Evolutionary conservation across 2,888 invertebrate species (phyloP), one percentile per base, ranked within the genome.

Genomic region (Rotaria magnacalcarata): DNA sequence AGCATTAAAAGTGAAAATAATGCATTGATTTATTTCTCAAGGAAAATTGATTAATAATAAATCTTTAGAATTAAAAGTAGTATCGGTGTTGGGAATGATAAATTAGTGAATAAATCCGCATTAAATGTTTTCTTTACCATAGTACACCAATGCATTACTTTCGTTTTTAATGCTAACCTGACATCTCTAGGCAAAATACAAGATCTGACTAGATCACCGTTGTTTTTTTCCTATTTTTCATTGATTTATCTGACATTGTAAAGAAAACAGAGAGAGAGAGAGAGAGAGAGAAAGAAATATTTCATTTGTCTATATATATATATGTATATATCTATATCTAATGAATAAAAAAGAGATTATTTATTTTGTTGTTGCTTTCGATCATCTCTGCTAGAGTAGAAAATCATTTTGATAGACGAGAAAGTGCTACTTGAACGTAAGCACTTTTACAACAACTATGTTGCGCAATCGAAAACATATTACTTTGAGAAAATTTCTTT

Each of bases 391-490:
- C 7, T 21, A 0, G 19, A 21, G 21, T 21, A 21, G 21, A 54
- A 21, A 54, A 5, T 80, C 34, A 43, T 47, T 80, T 80, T 43
- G n/a, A 10, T 80, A 80, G 19, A n/a, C 80, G 80, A 21, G 43
- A 5, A 11, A 80, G 24, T 80, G 80, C 80, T 14, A 80, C 14
- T 80, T 80, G 80, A n/a, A 80, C 47, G 34, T 47, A 80, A 0
- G n/a, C 80, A 80, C 47, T 47, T 47, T 80, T 80, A 47, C 80
- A 80, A 47, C 80, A 80, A 47, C n/a, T 47, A 80, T 80, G 43
- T 80, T 47, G 43, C 24, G 80, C 80, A 41, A 80, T 16, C n/a
- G 43, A 47, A 14, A 80, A 80, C 47, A 80, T 43, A 80, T 47
- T 47, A 47, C 47, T 47, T 80, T 80, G 80, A 14, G 80, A 80